Evolutionary conservation across 2,113 vertebrate genomes (phyloP).

Genomic region (Synodontis membranacea): DNA sequence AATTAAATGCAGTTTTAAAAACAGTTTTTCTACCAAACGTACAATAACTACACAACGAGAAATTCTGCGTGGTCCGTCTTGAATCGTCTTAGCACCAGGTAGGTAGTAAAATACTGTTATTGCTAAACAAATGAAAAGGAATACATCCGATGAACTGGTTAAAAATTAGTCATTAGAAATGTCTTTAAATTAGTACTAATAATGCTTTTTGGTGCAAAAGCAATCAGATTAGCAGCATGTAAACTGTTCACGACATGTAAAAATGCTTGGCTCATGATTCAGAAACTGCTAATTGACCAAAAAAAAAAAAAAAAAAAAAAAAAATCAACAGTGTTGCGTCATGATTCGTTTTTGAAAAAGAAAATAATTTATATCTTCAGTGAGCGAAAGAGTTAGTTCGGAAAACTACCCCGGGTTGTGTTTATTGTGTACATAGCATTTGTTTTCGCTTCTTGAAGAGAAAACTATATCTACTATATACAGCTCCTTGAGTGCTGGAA

Average conservation of each 20-base stretch:
- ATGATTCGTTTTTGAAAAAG: not conserved
- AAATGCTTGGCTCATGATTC: not conserved
- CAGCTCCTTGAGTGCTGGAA: not conserved
- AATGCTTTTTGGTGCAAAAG: not conserved
- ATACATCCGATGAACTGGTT: not conserved
- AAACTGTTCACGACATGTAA: not conserved
- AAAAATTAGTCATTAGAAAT: not conserved
- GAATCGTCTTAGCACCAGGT: constrained; percentile 6
- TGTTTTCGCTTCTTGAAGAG: constrained; percentile 14
- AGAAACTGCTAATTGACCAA: not conserved
- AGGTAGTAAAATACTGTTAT: constrained; percentile 2
- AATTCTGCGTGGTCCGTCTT: not conserved
- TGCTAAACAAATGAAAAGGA: constrained; percentile 8
- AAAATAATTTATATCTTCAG: not conserved
- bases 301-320: too few species aligned
- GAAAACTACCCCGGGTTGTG: not conserved
- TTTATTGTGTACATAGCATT: constrained; percentile 4
- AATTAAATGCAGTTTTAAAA: constrained; percentile 27
- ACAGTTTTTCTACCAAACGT: not conserved
- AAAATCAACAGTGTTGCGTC: too few species aligned
- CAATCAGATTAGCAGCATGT: constrained; percentile 1
- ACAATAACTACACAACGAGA: not conserved
- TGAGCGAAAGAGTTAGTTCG: too few species aligned
- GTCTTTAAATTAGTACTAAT: not conserved
- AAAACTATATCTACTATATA: not conserved